These are phyloP conservation scores for Drosophila sproati DNA, from an alignment of 1,140 invertebrate genomes.

Conservation along the genomic window DNA sequence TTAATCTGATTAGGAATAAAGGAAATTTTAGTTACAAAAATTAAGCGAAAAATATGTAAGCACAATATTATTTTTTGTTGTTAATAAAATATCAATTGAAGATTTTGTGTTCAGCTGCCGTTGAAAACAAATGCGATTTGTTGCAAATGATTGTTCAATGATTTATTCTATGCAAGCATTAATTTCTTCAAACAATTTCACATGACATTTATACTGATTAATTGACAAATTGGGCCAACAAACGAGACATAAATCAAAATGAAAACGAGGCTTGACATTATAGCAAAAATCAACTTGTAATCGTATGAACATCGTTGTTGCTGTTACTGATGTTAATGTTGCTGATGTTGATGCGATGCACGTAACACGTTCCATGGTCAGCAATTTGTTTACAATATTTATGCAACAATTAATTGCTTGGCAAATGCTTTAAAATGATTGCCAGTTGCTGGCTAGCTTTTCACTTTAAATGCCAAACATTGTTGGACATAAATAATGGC, in stretches of 20 bases:
- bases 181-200: conserved; percentile 10
- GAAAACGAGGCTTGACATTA: conserved; percentile 16
- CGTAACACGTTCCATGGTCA: not conserved
- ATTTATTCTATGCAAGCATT: conserved; percentile 7
- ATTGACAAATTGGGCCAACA: conserved; percentile 48
- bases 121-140: not conserved
- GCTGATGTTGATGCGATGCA: conserved; percentile 6
- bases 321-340: not conserved
- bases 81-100: not conserved
- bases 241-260: conserved; percentile 37
- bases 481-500: conserved; percentile 71
- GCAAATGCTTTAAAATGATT: conserved; percentile 57
- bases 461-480: conserved; percentile 65
- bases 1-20: no score
- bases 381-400: conserved; percentile 59
- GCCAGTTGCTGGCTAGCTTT: conserved; percentile 51
- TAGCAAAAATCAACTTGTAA: conserved; percentile 24
- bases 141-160: not conserved
- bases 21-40: no score
- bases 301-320: conserved; percentile 8
- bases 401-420: conserved; percentile 65
- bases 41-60: not conserved
- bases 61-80: not conserved
- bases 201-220: conserved; percentile 48
- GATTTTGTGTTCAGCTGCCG: not conserved